These are phyloP conservation scores for Neolamprologus modestus DNA, from an alignment of 2,113 vertebrate genomes.

Conservation along the genomic window DNA sequence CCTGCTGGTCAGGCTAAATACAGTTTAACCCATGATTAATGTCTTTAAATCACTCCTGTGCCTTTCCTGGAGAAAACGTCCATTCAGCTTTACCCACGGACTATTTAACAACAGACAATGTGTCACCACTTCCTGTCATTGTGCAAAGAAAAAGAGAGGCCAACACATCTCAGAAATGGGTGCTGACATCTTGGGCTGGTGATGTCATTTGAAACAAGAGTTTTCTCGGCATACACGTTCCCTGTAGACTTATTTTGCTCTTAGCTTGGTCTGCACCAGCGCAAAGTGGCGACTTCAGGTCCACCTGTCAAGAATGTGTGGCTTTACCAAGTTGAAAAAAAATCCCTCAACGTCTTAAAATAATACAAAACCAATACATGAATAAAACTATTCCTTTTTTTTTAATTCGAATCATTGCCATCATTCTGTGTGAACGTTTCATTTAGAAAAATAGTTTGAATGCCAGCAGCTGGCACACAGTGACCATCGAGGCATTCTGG, in stretches of 20 bases:
- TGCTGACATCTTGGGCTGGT: neutral
- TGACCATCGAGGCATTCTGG: neutral
- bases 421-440: neutral
- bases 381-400: neutral
- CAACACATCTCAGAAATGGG: neutral
- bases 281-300: neutral
- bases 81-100: neutral
- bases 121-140: neutral
- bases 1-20: neutral
- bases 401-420: fast-evolving
- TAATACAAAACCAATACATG: neutral
- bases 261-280: neutral
- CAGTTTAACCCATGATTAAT: neutral
- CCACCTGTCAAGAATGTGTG: neutral
- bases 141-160: neutral
- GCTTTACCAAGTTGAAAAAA: neutral
- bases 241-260: neutral
- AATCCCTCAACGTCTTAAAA: neutral
- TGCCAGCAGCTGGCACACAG: neutral
- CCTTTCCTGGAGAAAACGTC: neutral
- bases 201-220: neutral
- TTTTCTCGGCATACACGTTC: neutral
- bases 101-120: neutral
- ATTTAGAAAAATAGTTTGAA: neutral
- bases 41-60: neutral